A percentile compares a stretch with the other conserved stretches of the same genome.
Evolutionary conservation across 2,113 vertebrate genomes (phyloP).

Genomic region (Onychostoma macrolepis): DNA sequence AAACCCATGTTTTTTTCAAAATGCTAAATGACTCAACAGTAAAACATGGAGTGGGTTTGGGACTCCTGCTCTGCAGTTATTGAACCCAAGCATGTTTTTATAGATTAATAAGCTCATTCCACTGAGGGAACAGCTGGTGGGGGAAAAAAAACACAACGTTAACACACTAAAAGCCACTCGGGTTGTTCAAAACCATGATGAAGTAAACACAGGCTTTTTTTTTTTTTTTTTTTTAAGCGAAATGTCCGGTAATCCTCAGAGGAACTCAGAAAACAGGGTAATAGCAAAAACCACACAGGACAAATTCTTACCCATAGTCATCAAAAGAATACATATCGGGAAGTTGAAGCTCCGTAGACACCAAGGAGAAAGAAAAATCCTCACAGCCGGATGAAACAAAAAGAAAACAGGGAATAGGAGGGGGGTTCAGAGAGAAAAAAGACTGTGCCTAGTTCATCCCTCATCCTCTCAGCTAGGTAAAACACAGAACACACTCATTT

Average conservation of each 20-base stretch:
- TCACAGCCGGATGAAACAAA: constrained; percentile 28
- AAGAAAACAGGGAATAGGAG: constrained; percentile 23
- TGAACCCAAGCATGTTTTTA: constrained; percentile 27
- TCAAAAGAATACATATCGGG: constrained; percentile 86
- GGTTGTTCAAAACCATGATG: constrained; percentile 2
- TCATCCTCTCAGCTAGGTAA: constrained; percentile 69
- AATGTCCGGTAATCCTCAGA: constrained; percentile 2
- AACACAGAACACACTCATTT: constrained; percentile 50
- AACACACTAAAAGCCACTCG: constrained; percentile 2
- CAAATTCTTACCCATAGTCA: constrained; percentile 84
- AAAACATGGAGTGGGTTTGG: constrained; percentile 32
- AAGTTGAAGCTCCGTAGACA: constrained; percentile 63
- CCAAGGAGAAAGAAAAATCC: constrained; percentile 52
- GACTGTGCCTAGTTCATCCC: constrained; percentile 34
- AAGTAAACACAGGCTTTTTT: not conserved
- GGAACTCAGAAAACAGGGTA: constrained; percentile 3
- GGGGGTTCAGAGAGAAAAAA: constrained; percentile 9
- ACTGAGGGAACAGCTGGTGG: constrained; percentile 51
- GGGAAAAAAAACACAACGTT: constrained; percentile 32
- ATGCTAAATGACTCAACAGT: constrained; percentile 41
- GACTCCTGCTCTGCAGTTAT: constrained; percentile 17
- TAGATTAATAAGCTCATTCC: constrained; percentile 49
- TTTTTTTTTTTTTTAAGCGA: not conserved
- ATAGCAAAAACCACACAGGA: constrained; percentile 36
- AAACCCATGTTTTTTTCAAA: constrained; percentile 9